Evolutionary conservation across 2,113 vertebrate species (phyloP).

Genomic region (Pandion haliaetus): DNA sequence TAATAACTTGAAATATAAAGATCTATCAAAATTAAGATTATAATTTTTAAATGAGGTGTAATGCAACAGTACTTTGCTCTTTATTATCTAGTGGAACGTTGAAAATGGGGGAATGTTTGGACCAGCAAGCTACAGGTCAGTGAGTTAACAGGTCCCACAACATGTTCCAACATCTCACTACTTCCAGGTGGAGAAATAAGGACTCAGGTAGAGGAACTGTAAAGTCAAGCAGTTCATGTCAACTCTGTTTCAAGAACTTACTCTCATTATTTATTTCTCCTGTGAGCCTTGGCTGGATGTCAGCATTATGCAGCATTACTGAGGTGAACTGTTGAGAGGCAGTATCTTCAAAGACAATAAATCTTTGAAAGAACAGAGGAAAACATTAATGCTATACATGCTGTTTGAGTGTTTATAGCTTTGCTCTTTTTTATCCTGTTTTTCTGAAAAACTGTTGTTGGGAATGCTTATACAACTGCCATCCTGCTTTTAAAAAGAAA

Average conservation of each 20-base stretch:
- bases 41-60: background rate
- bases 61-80: background rate
- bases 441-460: background rate
- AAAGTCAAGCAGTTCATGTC: background rate
- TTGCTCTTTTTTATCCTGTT: background rate
- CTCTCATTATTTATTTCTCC: background rate
- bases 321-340: background rate
- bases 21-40: background rate
- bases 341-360: background rate
- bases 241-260: background rate
- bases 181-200: background rate
- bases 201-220: background rate
- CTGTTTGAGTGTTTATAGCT: background rate
- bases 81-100: background rate
- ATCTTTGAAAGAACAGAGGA: background rate
- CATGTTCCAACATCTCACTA: fast-evolving
- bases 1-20: background rate
- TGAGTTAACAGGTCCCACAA: background rate
- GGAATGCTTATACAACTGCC: background rate
- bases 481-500: background rate
- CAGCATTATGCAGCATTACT: background rate
- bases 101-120: background rate
- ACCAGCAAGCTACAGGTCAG: background rate
- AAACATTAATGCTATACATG: background rate
- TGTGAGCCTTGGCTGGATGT: background rate